Evolutionary conservation across 2,113 vertebrate genomes (phyloP), one percentile per base, ranked within the genome.

Genomic region (Dromas ardeola): DNA sequence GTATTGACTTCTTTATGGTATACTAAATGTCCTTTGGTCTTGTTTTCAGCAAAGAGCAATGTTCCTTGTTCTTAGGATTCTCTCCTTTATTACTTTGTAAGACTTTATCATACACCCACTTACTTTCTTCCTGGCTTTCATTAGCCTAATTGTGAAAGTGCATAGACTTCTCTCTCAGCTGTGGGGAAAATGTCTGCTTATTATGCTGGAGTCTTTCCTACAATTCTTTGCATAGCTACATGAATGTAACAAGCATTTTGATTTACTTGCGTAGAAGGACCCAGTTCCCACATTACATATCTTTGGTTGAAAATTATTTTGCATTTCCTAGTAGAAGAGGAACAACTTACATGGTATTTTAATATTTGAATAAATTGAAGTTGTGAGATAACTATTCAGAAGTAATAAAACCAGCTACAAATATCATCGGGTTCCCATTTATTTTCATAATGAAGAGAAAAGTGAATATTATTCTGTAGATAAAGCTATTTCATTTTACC

Each of bases 391-490:
- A 82, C 20, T 96, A 49, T 89, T 91, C 63, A 89, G 29, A 90
- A 83, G 53, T 72, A 59, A 67, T 53, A 91, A 82, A 92, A 85
- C 0, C 49, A 95, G 53, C 38, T 78, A 66, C 43, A 94, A 70
- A 86, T 90, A 80, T 73, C 4, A 5, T 18, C 1, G 3, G 53
- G 30, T 81, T 91, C 45, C 77, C 30, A 77, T 91, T 96, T 91
- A 90, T 95, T 94, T 96, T 85, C 88, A 58, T 95, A 96, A 86
- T 79, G 50, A 95, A 59, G 56, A 67, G 43, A 84, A 92, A 86
- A 93, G 21, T 47, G 15, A 79, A 36, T 82, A 92, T 65, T 86
- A 67, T 81, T 89, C 71, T 81, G 61, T 30, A 82, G 93, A 82
- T 80, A 89, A 94, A 89, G 22, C 8, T 53, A 49, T 91, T 95